Percentiles rank a stretch among this genome's conserved stretches.
Evolutionary conservation across 2,113 vertebrate genomes (phyloP).

Genomic region (Psammodynastes pulverulentus): DNA sequence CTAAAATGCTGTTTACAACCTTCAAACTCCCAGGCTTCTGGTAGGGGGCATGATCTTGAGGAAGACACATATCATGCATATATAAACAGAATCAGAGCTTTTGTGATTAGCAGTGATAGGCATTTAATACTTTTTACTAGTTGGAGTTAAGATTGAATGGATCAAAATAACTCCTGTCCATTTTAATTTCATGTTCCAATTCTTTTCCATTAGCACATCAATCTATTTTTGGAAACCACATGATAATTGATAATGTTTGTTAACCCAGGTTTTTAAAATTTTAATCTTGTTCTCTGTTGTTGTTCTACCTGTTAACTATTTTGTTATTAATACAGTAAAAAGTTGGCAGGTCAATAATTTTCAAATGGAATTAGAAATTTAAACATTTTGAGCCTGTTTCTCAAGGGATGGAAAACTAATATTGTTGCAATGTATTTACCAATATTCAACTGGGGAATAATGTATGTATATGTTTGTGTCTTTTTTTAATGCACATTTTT

Average conservation of each 20-base stretch:
- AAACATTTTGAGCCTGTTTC: not conserved
- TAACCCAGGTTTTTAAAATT: not conserved
- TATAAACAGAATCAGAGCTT: not conserved
- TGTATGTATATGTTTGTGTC: not conserved
- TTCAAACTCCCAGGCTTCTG: not conserved
- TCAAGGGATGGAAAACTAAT: not conserved
- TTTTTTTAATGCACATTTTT: not conserved
- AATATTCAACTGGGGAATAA: not conserved
- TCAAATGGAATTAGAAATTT: not conserved
- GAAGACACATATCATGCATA: not conserved
- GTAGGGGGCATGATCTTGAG: not conserved
- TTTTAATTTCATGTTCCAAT: not conserved
- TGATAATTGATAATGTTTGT: not conserved
- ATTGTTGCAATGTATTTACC: not conserved
- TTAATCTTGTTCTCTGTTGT: not conserved
- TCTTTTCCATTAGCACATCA: not conserved
- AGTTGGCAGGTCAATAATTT: not conserved
- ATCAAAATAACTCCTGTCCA: not conserved
- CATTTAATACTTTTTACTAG: not conserved
- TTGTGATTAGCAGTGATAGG: not conserved
- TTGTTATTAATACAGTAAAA: not conserved
- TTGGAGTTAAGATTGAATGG: not conserved
- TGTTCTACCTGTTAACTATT: not conserved
- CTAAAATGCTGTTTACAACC: not conserved
- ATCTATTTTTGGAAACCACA: not conserved